Evolutionary conservation across 2,888 invertebrate species (phyloP).

Genomic region (Brachycybe producta): DNA sequence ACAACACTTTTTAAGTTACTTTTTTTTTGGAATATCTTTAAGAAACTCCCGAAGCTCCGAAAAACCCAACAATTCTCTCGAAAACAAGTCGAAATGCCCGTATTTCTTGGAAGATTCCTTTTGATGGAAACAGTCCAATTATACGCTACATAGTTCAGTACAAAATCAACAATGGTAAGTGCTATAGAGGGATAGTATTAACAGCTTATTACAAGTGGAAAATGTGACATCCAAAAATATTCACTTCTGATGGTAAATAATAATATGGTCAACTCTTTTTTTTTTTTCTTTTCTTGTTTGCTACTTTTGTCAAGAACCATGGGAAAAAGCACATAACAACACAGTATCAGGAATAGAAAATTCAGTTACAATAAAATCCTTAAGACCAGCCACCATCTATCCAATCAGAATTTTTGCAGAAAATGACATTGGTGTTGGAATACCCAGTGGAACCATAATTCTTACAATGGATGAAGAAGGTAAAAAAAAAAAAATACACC

Average conservation of each 20-base stretch:
- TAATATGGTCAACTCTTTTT: not conserved
- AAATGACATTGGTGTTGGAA: constrained; percentile 81
- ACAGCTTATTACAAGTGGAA: not conserved
- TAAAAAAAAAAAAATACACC: constrained; percentile 23
- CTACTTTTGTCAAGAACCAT: constrained; percentile 12
- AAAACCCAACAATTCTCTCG: constrained; percentile 9
- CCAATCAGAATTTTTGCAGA: constrained; percentile 84
- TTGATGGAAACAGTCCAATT: constrained; percentile 24
- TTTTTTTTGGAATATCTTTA: no score
- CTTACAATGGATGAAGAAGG: constrained; percentile 91
- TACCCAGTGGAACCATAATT: constrained; percentile 79
- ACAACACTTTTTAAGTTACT: no score
- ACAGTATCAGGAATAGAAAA: constrained; percentile 13
- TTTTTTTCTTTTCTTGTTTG: not conserved
- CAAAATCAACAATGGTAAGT: constrained; percentile 20
- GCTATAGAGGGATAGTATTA: not conserved
- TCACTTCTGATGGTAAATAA: not conserved
- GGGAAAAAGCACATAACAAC: constrained; percentile 14
- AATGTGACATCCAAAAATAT: not conserved
- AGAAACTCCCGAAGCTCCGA: constrained; percentile 17
- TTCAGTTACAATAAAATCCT: constrained; percentile 24
- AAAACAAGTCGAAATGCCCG: constrained; percentile 21
- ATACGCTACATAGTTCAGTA: constrained; percentile 23
- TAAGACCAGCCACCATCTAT: constrained; percentile 81
- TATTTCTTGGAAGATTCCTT: constrained; percentile 23